Base-by-base conservation (phyloP, 2,888 invertebrate species). In the Odontocerum albicorne region DNA sequence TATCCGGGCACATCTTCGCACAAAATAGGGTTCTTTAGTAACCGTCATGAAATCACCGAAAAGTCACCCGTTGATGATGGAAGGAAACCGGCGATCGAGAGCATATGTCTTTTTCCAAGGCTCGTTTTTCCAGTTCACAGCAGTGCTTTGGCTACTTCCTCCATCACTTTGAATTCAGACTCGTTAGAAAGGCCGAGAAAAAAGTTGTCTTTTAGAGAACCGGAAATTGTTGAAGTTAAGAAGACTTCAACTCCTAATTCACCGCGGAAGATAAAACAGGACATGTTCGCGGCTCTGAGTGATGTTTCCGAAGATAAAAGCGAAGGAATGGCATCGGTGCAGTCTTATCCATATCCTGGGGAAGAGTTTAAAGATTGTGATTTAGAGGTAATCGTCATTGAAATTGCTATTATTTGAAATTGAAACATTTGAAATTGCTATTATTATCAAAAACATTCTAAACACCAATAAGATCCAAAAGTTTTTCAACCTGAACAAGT, bases 121-220 rank as follows among this genome's bases (percentile, higher is more conserved):
- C 66, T 77, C 6, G 70, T 73, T 58, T 69, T 76, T 62, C 76
- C 77, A 3, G 68, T 71, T 1, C 38, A 53, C 35, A 61, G 69
- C 63, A 71, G 78, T 67, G 46, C 45, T 3, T 42, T 3, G 68
- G 31, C 42, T 19, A 54, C 22, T 46, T 45, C 46, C 17, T 68
- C 38, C 68, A 70, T 47, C 63, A 80, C 70, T 72, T 72, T 66
- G 63, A 62, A 67, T 16, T 67, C 40, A 39, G 77, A 77, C 42
- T 58, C 64, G 17, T 68, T 68, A 63, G 85, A 82, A 66, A 76
- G 86, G 63, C 90, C 91, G 0, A 79, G 91, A 49, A 93, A 93
- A 70, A 93, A 92, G 69, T 74, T 93, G 8, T 92, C 92, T 6
- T 93, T 93, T 71, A 85, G 90, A 57, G 92, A 92, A 66, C 92